phyloP scores from a whole-genome alignment of 2,888 invertebrate genomes.

The Neria commutata region DNA sequence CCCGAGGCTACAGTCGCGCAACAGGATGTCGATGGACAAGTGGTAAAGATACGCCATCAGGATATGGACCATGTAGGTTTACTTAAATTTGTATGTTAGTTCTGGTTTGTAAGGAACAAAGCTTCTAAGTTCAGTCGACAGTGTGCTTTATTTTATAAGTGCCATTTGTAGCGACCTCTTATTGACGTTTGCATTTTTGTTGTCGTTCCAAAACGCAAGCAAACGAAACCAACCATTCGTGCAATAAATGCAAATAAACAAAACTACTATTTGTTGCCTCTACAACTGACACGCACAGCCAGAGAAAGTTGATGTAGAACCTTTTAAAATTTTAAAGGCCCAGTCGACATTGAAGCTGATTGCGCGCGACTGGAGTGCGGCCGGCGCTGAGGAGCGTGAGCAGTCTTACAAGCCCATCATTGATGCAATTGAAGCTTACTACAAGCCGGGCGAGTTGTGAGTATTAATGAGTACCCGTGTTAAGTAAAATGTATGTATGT shows the following conservation, averaged over 20 bases:
- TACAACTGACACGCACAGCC: constrained; percentile 21
- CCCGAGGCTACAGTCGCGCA: constrained; percentile 74
- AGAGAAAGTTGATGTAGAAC: constrained; percentile 53
- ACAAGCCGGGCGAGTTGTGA: constrained; percentile 70
- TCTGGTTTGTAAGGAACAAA: too few species aligned
- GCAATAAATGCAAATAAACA: background rate
- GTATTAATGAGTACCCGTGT: constrained; percentile 21
- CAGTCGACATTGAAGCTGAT: constrained; percentile 94
- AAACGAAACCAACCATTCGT: too few species aligned
- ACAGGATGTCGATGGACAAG: constrained; percentile 69
- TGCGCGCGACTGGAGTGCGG: constrained; percentile 94
- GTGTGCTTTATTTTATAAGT: too few species aligned
- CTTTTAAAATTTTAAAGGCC: constrained; percentile 69
- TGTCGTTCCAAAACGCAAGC: too few species aligned
- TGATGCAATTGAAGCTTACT: constrained; percentile 77
- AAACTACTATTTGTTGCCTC: constrained; percentile 18
- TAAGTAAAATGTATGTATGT: background rate
- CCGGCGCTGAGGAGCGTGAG: constrained; percentile 80
- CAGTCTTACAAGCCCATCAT: constrained; percentile 91
- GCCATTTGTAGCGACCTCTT: too few species aligned
- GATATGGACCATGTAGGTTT: constrained; percentile 59
- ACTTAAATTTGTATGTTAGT: background rate
- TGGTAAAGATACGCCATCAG: constrained; percentile 49
- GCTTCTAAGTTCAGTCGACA: too few species aligned
- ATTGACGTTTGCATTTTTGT: too few species aligned